Evolutionary conservation across 2,888 invertebrate species (phyloP), one percentile per base, ranked within the genome.

Genomic region (Drosophila paramelanica): DNA sequence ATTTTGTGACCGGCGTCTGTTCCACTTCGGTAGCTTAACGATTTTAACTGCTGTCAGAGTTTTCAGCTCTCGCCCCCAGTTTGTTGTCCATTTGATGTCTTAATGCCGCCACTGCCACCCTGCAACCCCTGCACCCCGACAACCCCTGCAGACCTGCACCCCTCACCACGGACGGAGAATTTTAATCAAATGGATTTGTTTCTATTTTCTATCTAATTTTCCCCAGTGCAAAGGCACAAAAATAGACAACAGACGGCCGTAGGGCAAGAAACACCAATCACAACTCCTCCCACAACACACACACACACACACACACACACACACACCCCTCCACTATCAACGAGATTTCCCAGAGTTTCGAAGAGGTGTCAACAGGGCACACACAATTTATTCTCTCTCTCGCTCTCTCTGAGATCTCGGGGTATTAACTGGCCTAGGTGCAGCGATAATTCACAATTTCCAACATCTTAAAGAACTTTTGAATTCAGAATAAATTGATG

Each of bases 161-260:
- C 39, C 36, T n/a, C 66, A 38, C 53, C 58, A 71, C 38, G 38
- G 20, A 14, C 69, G 59, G 69, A 70, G 72, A 77, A 61, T 67
- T 80, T 85, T 82, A 78, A 84, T 84, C 84, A 84, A 88, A 85
- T 80, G 88, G 82, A 88, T 85, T 85, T 88, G 66, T 71, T 69
- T 82, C 82, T 75, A 82, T 85, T 75, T 85, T 72, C 77, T 53
- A 76, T 78, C 69, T 49, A 67, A 77, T 67, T 64, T 65, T 62
- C 65, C 60, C 62, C 66, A 50, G 25, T 53, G 53, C 66, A 56
- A 13, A 60, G 23, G 58, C 62, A 59, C 73, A 68, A 53, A 86
- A 82, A 82, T 82, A 82, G 87, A 77, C 57, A 59, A 13, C 39
- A 42, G 10, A 33, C 8, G 14, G 20, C 8, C 20, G 6, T 5